A percentile compares a stretch with the other conserved stretches of the same genome.
Evolutionary conservation across 2,113 vertebrate genomes (phyloP).

Genomic region (Pogona vitticeps): DNA sequence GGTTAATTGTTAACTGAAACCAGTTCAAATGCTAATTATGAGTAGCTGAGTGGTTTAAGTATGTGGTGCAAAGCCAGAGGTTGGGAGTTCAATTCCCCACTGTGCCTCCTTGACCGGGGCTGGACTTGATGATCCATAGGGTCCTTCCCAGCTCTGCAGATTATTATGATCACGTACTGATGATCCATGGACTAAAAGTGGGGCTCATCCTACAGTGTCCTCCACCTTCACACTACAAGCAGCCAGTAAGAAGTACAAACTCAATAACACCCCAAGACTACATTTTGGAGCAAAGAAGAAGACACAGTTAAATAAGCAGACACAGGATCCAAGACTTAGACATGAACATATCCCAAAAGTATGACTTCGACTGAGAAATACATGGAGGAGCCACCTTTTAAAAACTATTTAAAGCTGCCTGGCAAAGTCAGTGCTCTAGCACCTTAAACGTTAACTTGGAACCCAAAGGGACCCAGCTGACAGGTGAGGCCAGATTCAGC

Average conservation of each 20-base stretch:
- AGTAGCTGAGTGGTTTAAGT: too few relatives aligned
- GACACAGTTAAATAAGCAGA: not conserved
- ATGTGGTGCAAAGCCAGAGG: too few relatives aligned
- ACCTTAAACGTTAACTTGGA: conserved; percentile 26
- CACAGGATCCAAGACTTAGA: not conserved
- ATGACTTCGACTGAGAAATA: not conserved
- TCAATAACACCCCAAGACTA: not conserved
- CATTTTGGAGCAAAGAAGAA: not conserved
- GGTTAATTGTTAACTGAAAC: not conserved
- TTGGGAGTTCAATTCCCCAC: too few relatives aligned
- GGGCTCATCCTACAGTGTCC: too few relatives aligned
- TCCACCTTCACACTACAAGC: not conserved
- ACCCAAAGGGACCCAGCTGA: not conserved
- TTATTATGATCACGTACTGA: too few relatives aligned
- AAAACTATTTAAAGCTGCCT: not conserved
- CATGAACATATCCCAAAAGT: not conserved
- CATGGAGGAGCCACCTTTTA: conserved; percentile 4
- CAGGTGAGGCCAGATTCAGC: not conserved
- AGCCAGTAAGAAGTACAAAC: not conserved
- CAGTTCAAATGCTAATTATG: not conserved
- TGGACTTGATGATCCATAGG: too few relatives aligned
- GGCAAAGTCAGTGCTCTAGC: not conserved
- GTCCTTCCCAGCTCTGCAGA: too few relatives aligned
- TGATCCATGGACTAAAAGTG: too few relatives aligned
- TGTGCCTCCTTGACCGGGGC: too few relatives aligned